Base-by-base conservation (phyloP, 2,888 invertebrate species). In the Lasioglossum leucozonium region DNA sequence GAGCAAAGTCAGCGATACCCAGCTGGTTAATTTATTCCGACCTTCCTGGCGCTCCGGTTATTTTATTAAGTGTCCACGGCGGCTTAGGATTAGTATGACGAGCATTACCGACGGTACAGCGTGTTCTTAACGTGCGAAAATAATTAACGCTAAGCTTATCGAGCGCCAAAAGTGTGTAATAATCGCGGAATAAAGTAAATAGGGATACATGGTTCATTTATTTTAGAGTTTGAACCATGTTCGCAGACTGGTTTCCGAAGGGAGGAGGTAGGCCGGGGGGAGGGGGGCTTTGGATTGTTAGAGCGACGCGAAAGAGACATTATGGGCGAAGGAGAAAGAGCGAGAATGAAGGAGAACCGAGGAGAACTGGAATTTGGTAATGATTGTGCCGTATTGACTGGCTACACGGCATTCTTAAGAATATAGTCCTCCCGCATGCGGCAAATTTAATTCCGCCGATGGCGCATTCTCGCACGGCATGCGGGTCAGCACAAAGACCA, bases 401-500 rank as follows among this genome's bases (percentile, higher is more conserved):
- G 37, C 42, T 69, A 71, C 30, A 47, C 58, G 30, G 30, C 76
- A 40, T 72, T 62, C 44, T 58, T 55, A 47, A 40, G 67, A 81
- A 69, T 30, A 47, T 30, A 44, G 34, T 40, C 55, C 26, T 67
- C 83, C 76, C 82, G 75, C 62, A 76, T 80, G 69, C 73, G 30
- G 42, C 55, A n/a, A 79, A 65, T 47, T 42, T 72, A 75, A 75
- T 80, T 80, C 74, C 58, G 47, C 44, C 47, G 51, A 75, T 34
- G 30, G 18, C 47, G 77, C 73, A 81, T 81, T 84, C 71, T 44
- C 58, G 44, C 37, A 40, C 44, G n/a, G 8, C 72, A 84, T 82
- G 84, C 82, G 81, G 84, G 84, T 58, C 22, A 58, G 37, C 55
- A 30, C 42, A 44, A 72, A 40, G 42, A 67, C 47, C 37, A 40